Evolutionary conservation across 1,140 invertebrate genomes (phyloP), one percentile per base, ranked within the genome.

Genomic region (Lasaia peninsularis): DNA sequence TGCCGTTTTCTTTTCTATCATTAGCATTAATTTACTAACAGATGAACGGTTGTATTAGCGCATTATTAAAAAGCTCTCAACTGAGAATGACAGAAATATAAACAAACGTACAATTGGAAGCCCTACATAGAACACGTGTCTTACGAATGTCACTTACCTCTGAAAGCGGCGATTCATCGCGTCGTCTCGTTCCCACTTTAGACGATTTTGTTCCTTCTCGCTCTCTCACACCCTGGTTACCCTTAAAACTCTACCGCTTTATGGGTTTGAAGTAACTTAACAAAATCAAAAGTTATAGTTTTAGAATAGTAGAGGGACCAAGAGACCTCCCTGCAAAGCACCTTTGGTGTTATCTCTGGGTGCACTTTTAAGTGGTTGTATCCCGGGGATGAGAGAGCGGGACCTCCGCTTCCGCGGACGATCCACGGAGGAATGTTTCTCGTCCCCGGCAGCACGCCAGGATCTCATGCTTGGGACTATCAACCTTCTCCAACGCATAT

Each of bases 171-270:
- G 76, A 63, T 65, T 66, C 85, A 88, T 88, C 62, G 44, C 70
- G 63, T 57, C 71, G 75, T 80, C 82, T 86, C 85, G 82, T 85
- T 88, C 76, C 85, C 82, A 86, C 84, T 87, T 86, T 84, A 75
- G 68, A 84, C 58, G 69, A 69, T 75, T 81, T 71, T 77, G 48
- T 63, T 60, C 76, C 72, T 63, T 74, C 80, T 81, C 84, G 76
- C 80, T 86, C 85, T 85, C 81, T 83, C 81, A 86, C 85, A 61
- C 80, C 79, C 78, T 75, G 74, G 64, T 65, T 69, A 55, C 66
- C 63, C 65, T 73, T 33, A 49, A 48, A 21, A 55, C 51, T 58
- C 33, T 55, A 58, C 12, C 20, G 21, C 7, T 16, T 14, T 55
- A 11, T 28, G 28, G 16, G 31, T 24, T 40, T 21, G 20, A 21